These are phyloP conservation scores for Flexamia atlantica DNA, from an alignment of 2,888 invertebrate species.

Conservation along the genomic window DNA sequence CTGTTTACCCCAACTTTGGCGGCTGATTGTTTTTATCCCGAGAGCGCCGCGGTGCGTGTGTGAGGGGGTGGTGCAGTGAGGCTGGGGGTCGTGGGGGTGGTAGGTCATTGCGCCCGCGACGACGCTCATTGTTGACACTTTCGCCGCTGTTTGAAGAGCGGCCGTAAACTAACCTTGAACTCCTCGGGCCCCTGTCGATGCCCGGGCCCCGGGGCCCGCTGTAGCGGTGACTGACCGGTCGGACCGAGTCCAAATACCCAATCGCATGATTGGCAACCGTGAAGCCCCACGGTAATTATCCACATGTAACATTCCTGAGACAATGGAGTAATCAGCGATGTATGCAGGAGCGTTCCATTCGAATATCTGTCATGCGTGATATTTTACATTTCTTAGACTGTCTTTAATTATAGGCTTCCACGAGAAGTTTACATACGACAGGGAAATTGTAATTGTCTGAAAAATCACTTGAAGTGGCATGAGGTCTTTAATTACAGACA, in stretches of 20 bases:
- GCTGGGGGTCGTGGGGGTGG: not conserved
- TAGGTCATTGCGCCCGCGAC: conserved; percentile 3
- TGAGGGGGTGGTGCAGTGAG: not conserved
- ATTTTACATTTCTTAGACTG: not conserved
- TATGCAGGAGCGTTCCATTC: not conserved
- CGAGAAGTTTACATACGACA: not conserved
- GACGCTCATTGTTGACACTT: conserved; percentile 5
- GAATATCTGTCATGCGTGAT: not conserved
- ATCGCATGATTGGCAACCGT: conserved; percentile 55
- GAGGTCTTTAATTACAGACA: no score
- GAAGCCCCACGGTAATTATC: conserved; percentile 45
- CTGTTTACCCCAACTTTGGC: conserved; percentile 53
- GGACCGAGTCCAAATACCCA: conserved; percentile 41
- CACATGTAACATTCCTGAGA: conserved; percentile 5
- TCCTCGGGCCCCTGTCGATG: conserved; percentile 24
- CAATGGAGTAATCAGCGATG: conserved; percentile 9
- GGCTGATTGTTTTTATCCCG: conserved; percentile 36
- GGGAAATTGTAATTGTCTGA: no score
- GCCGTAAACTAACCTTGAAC: conserved; percentile 24
- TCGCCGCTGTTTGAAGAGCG: conserved; percentile 18
- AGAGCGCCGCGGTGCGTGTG: not conserved
- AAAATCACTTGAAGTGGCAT: no score
- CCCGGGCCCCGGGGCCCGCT: not conserved
- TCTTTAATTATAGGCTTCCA: not conserved
- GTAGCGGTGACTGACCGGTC: conserved; percentile 42